Conservation (phyloP, 1,140 invertebrate species). For the Brachionus rubens region DNA sequence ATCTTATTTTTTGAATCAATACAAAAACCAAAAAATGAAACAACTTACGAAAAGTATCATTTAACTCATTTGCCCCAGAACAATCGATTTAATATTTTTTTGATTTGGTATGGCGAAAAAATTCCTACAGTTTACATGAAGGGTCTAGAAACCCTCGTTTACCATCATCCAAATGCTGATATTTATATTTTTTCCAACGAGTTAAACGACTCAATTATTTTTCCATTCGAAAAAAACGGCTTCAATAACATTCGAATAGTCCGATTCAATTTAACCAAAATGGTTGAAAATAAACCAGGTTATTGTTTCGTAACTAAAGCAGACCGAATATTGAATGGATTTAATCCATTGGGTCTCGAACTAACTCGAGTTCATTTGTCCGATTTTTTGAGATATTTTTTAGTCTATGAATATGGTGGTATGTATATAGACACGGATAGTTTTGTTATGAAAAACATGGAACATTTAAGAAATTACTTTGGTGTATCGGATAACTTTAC, state of each 20-base stretch:
- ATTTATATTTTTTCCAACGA: slow-evolving; percentile 7
- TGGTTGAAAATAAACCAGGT: not conserved
- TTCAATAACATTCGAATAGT: not conserved
- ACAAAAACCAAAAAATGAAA: no score
- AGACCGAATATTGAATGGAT: not conserved
- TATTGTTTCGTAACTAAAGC: not conserved
- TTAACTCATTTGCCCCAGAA: no score
- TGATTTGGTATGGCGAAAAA: not conserved
- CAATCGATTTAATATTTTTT: slow-evolving; percentile 12
- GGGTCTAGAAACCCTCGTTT: not conserved
- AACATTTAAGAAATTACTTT: not conserved
- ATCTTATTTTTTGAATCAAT: no score
- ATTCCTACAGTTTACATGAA: not conserved
- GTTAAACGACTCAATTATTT: not conserved
- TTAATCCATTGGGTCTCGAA: not conserved
- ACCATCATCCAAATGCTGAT: slow-evolving; percentile 1
- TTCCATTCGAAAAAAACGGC: not conserved
- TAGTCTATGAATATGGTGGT: not conserved
- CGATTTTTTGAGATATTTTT: not conserved
- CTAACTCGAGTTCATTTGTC: not conserved
- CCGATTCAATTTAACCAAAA: not conserved
- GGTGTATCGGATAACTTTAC: not conserved
- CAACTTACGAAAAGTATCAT: no score
- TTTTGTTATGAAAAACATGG: not conserved
- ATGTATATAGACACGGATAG: not conserved